These are phyloP conservation scores for Gymnoscopelus braueri DNA, from an alignment of 2,797 vertebrate species.

Conservation along the genomic window DNA sequence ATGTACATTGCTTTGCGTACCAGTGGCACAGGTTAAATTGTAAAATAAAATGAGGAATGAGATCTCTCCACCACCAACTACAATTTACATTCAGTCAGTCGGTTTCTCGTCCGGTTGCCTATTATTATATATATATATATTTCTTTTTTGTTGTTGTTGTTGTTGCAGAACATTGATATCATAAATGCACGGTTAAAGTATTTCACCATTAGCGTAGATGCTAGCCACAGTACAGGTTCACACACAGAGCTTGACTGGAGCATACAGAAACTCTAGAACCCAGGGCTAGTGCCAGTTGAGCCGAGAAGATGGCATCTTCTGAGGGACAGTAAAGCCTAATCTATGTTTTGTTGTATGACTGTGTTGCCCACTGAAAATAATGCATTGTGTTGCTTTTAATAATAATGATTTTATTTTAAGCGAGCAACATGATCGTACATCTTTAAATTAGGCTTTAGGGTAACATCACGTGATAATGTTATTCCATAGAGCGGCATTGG, in stretches of 20 bases:
- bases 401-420: too few species aligned
- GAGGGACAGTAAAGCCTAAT: constrained; percentile 22
- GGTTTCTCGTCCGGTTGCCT: constrained; percentile 77
- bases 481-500: constrained; percentile 48
- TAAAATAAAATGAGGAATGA: constrained; percentile 62
- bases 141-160: too few species aligned
- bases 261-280: constrained; percentile 22
- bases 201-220: constrained; percentile 46
- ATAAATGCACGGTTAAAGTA: constrained; percentile 67
- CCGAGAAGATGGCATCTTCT: constrained; percentile 23
- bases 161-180: constrained; percentile 51
- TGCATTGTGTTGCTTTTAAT: too few species aligned
- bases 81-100: constrained; percentile 86
- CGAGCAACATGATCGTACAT: too few species aligned
- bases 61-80: constrained; percentile 70
- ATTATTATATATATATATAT: constrained; percentile 51
- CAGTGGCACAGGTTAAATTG: constrained; percentile 47
- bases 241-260: constrained; percentile 34
- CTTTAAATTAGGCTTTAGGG: neutral
- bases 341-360: too few species aligned
- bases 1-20: constrained; percentile 49
- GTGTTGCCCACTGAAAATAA: too few species aligned
- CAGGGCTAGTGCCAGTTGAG: constrained; percentile 8
- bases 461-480: constrained; percentile 57
- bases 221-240: constrained; percentile 16